These are phyloP conservation scores for Sparidentex hasta DNA, from an alignment of 2,797 vertebrate genomes.

Conservation along the genomic window DNA sequence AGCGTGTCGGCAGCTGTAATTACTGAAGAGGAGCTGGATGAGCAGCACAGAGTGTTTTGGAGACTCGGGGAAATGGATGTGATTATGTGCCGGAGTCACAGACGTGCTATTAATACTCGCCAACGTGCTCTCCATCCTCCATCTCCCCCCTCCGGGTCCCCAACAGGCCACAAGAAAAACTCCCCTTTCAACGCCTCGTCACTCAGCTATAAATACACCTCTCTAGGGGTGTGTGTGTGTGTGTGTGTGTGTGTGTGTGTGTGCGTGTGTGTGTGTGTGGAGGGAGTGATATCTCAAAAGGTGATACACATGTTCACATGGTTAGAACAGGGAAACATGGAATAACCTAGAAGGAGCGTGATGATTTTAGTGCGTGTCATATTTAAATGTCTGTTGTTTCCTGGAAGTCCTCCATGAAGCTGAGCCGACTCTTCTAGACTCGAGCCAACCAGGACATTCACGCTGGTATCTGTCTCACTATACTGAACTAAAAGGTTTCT, in stretches of 20 bases:
- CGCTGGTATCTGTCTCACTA: background rate
- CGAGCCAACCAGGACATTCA: background rate
- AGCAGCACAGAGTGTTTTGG: slow-evolving; percentile 11
- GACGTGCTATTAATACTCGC: slow-evolving; percentile 83
- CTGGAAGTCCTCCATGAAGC: background rate
- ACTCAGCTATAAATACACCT: slow-evolving; percentile 85
- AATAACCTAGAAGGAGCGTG: slow-evolving; percentile 46
- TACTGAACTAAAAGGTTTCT: background rate
- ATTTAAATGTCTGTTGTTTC: background rate
- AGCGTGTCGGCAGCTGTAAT: slow-evolving; percentile 10
- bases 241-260: slow-evolving; percentile 57
- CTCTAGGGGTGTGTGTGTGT: slow-evolving; percentile 55
- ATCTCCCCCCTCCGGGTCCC: slow-evolving; percentile 67
- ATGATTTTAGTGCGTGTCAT: slow-evolving; percentile 14
- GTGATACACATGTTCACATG: slow-evolving; percentile 65
- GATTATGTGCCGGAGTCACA: slow-evolving; percentile 73
- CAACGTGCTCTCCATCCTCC: slow-evolving; percentile 62
- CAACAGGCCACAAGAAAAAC: slow-evolving; percentile 82
- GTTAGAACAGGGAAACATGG: slow-evolving; percentile 51
- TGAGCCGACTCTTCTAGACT: background rate
- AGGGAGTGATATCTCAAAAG: slow-evolving; percentile 48
- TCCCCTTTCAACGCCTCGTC: slow-evolving; percentile 86
- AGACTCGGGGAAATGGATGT: slow-evolving; percentile 52
- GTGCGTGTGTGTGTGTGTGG: slow-evolving; percentile 53
- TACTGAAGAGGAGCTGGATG: slow-evolving; percentile 18